Base-by-base conservation (phyloP, 2,113 vertebrate genomes). In the Zonotrichia leucophrys region DNA sequence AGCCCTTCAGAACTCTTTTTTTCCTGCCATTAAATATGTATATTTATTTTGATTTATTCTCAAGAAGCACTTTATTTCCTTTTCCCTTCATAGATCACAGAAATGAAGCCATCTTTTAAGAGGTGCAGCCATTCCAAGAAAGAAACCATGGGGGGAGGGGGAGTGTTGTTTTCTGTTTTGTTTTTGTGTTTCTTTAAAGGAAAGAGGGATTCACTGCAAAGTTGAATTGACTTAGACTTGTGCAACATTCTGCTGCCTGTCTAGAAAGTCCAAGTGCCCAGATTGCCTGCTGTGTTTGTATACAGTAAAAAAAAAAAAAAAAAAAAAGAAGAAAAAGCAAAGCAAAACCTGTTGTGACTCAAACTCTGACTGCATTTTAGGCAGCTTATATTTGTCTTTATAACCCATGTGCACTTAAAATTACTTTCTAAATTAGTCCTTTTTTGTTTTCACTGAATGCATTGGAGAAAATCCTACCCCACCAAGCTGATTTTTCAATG, bases 21-120 rank as follows among this genome's bases (percentile, higher is more conserved):
- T 97, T 81, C 93, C 97, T 97, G 95, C 96, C 97, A 97, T 97
- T 95, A 96, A 97, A 97, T 92, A 92, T 94, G 95, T 98, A 89
- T 98, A 98, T 98, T 98, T 98, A 98, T 98, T 98, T 98, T 97
- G 96, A 97, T 98, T 97, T 97, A 96, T 96, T 97, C 92, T 97
- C 92, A 69, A 98, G 97, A 98, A 98, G 98, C 98, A 98, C 98
- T 98, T 98, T 98, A 98, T 97, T 94, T 97, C 95, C 92, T 94
- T 92, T 96, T 96, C 87, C 91, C 93, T 94, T 94, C 89, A 76
- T 96, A 96, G 96, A 96, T 96, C 96, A 97, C 89, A 79, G 83
- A 93, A 89, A 75, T n/a, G 93, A 97, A 97, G 88, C 95, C 87
- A 96, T 97, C 86, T 95, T 92, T 67, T 66, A 89, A 89, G 64